Conservation (phyloP, 2,888 invertebrate genomes). For the Salpingus planirostris region DNA sequence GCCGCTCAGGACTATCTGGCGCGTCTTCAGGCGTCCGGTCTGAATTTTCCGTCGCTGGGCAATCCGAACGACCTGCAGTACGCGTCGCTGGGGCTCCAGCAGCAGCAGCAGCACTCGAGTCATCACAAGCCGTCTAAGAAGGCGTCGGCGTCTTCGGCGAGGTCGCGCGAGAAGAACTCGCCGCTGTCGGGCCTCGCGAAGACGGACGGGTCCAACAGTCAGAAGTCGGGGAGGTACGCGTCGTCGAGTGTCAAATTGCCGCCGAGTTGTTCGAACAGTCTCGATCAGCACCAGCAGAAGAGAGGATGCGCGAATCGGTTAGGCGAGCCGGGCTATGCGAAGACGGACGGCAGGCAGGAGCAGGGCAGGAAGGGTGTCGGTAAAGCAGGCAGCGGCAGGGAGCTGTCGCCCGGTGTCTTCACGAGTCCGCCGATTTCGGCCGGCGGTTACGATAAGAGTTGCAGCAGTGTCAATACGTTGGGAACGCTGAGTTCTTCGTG, state of each 20-base stretch:
- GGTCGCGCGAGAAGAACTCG: slow-evolving; percentile 28
- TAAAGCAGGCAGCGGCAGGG: slow-evolving; percentile 7
- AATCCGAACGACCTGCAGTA: slow-evolving; percentile 53
- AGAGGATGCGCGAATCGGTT: slow-evolving; percentile 16
- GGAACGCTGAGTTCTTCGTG: slow-evolving; percentile 28
- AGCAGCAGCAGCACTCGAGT: slow-evolving; percentile 37
- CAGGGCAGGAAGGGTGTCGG: slow-evolving; percentile 8
- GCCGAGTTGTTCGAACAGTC: slow-evolving; percentile 27
- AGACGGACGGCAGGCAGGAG: slow-evolving; percentile 24
- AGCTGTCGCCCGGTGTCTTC: slow-evolving; percentile 34
- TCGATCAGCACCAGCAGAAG: slow-evolving; percentile 18
- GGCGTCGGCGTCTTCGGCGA: slow-evolving; percentile 10
- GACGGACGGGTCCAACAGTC: slow-evolving; percentile 22
- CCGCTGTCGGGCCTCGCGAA: slow-evolving; percentile 22
- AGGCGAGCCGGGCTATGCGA: slow-evolving; percentile 26
- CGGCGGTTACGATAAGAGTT: slow-evolving; percentile 30
- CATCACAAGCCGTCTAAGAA: slow-evolving; percentile 27
- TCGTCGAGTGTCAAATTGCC: slow-evolving; percentile 31
- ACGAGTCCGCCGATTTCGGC: slow-evolving; percentile 40
- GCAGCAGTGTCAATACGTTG: slow-evolving; percentile 5
- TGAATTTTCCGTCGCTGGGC: slow-evolving; percentile 57
- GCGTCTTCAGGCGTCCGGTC: slow-evolving; percentile 69
- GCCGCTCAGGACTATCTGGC: slow-evolving; percentile 84
- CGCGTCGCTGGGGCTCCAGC: slow-evolving; percentile 47
- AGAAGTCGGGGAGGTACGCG: slow-evolving; percentile 29